Base-by-base conservation (phyloP, 1,140 invertebrate genomes). In the Tribolium madens region DNA sequence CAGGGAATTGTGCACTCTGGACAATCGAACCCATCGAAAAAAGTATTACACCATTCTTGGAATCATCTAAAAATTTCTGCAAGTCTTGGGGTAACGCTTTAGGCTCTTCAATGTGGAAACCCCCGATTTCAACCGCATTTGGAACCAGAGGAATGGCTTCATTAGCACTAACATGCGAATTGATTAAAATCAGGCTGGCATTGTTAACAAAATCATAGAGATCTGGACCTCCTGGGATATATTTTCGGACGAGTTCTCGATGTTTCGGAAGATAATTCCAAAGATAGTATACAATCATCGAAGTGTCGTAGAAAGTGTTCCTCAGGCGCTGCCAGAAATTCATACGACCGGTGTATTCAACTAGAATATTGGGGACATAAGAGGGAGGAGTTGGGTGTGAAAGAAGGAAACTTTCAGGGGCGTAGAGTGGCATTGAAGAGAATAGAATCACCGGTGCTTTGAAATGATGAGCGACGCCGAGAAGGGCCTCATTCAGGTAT, bases 401-500 rank as follows among this genome's bases (percentile, higher is more conserved):
- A 7, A 87, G 82, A 17, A 81, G 17, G 48, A 77, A 47, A 69
- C 80, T 81, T 5, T 52, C 79, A 68, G 68, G 78, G 9, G 46
- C 15, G 10, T 31, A 74, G 1, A 64, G 31, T 14, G 77, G 84
- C 47, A 73, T 73, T 9, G 71, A 36, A 57, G n/a, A 9, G 4
- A 73, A 31, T 18, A 73, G 12, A 17, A 73, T 18, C 6, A 73
- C n/a, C 9, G 71, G 71, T n/a, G 71, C 21, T 36, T 89, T 85
- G 12, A 92, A 87, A 77, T 90, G 88, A 71, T 90, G 85, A 36
- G 88, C 87, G 9, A 93, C 84, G 4, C 88, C 90, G 69, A 91
- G 83, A 79, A 89, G 89, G 80, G 92, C 93, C 73, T 93, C 91
- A 52, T 88, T 89, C 48, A 92, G 91, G 80, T 93, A 93, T 72